Evolutionary conservation across 2,888 invertebrate species (phyloP).

Genomic region (Bellardia bayeri): DNA sequence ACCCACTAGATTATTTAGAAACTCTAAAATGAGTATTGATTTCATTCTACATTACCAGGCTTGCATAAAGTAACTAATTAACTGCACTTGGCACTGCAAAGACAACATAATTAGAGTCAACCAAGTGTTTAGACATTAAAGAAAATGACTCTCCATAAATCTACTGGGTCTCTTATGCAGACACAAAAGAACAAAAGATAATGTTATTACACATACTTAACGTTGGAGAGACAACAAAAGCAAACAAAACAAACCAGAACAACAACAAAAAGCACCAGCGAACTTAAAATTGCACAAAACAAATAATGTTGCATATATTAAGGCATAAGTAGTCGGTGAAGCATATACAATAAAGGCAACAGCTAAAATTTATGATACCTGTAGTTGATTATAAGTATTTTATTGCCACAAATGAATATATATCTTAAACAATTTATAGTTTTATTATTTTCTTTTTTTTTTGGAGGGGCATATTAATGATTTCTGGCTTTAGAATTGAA

Average conservation of each 20-base stretch:
- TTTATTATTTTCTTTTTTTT: background rate
- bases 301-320: slow-evolving; percentile 55
- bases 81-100: no score
- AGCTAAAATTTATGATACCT: slow-evolving; percentile 60
- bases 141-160: no score
- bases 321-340: slow-evolving; percentile 54
- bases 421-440: slow-evolving; percentile 19
- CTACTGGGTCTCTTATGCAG: background rate
- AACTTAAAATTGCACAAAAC: slow-evolving; percentile 38
- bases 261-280: background rate
- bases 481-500: background rate
- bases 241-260: background rate
- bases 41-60: no score
- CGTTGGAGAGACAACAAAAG: slow-evolving; percentile 25
- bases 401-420: slow-evolving; percentile 55
- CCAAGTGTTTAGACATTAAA: no score
- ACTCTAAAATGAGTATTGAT: no score
- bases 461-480: background rate
- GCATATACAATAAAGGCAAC: slow-evolving; percentile 6
- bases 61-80: no score
- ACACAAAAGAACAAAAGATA: slow-evolving; percentile 62
- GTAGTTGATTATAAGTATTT: slow-evolving; percentile 59
- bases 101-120: no score
- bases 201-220: slow-evolving; percentile 69
- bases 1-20: no score